Conservation (phyloP, 2,797 vertebrate species). For the Melopsittacus undulatus region DNA sequence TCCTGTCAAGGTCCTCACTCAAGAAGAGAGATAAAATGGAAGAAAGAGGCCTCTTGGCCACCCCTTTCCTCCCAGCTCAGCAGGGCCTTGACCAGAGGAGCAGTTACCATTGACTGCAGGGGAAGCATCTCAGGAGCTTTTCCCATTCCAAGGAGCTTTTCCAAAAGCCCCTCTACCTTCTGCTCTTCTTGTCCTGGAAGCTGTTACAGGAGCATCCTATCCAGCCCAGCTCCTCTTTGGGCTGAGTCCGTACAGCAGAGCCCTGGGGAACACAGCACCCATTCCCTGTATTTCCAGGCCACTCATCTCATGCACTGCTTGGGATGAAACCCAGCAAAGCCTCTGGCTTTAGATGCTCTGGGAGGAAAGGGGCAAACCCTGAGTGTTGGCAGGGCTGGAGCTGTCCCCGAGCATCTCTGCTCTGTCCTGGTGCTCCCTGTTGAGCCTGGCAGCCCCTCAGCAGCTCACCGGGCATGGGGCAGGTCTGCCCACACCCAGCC, state of each 20-base stretch:
- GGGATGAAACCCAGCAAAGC: not conserved
- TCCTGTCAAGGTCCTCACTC: not conserved
- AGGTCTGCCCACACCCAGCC: not conserved
- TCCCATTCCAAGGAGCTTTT: not conserved
- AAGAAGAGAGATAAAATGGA: not conserved
- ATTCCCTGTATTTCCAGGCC: not conserved
- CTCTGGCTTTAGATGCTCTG: not conserved
- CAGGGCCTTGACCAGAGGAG: not conserved
- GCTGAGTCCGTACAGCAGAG: not conserved
- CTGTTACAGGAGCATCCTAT: not conserved
- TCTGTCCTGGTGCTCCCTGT: not conserved
- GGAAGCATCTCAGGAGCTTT: not conserved
- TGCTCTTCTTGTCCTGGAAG: not conserved
- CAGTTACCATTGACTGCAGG: not conserved
- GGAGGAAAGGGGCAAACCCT: not conserved
- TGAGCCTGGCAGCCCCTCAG: not conserved
- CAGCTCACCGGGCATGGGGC: not conserved
- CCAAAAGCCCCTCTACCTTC: not conserved
- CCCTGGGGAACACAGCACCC: not conserved
- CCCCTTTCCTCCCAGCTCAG: not conserved
- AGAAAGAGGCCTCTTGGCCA: fast-evolving
- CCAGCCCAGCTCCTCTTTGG: not conserved
- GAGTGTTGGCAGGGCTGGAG: not conserved
- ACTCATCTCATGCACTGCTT: fast-evolving
- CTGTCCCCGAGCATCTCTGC: not conserved